Base-by-base conservation (phyloP, 2,797 vertebrate species). In the Melanitta fusca region DNA sequence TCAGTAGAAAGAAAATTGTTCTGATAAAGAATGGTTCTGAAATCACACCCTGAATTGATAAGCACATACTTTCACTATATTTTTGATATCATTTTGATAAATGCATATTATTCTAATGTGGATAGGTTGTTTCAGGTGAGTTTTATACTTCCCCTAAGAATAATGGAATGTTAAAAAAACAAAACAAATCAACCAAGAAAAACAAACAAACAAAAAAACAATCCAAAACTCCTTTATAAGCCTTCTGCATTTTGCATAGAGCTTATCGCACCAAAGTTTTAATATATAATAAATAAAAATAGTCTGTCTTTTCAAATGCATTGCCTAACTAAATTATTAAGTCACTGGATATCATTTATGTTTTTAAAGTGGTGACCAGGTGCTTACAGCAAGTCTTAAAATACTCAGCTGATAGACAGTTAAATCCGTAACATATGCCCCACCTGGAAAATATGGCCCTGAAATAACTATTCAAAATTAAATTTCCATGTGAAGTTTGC, bases 361-460 rank as follows among this genome's bases (percentile, higher is more conserved):
- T 54, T 78, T 45, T 89, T 93, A 93, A 93, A 89, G 82, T 93
- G 91, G 39, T 78, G n/a, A 54, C 89, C 34, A 84, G 38, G 69
- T 94, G 75, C 58, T 91, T 87, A 43, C 27, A 78, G 68, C 17
- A 68, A 90, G 38, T 92, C 54, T 93, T 78, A 69, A 94, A 88
- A 74, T 87, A 83, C 45, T 87, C 72, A 80, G 51, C 72, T 92
- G 90, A 95, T 93, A 69, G 38, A 65, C 19, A 30, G 62, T 88
- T 94, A 92, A 95, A 95, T 95, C 49, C 20, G 21, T 95, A 95
- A 95, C 93, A 85, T 90, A 83, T 91, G 86, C 69, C 86, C 78
- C 94, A 95, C 88, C 90, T 95, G 94, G 93, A 95, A 93, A 95
- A 92, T 72, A 93, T 58, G 80, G 45, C 74, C 79, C 84, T 80